These are phyloP conservation scores for Pyrgilauda ruficollis DNA, from an alignment of 2,113 vertebrate genomes.

Conservation along the genomic window DNA sequence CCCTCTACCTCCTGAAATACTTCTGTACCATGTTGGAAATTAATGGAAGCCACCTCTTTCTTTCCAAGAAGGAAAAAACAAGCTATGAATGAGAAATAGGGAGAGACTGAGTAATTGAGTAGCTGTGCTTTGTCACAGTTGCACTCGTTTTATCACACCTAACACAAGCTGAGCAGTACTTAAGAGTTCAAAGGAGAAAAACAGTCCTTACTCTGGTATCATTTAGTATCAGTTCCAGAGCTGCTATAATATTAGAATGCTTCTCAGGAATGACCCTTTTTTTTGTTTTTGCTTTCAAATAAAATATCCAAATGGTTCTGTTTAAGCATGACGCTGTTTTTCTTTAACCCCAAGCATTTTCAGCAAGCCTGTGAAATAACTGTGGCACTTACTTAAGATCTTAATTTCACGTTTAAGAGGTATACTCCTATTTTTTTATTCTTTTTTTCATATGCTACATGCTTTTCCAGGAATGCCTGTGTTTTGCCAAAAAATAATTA, in stretches of 20 bases:
- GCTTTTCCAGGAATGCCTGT: neutral
- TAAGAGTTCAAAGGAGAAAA: conserved; percentile 18
- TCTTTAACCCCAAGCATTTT: conserved; percentile 8
- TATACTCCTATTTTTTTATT: neutral
- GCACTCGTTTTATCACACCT: conserved; percentile 51
- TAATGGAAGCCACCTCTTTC: neutral
- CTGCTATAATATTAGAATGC: conserved; percentile 25
- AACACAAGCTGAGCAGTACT: neutral
- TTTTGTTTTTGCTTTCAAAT: conserved; percentile 11
- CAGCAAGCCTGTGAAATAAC: conserved; percentile 13
- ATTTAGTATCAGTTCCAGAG: conserved; percentile 27
- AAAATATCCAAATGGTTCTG: conserved; percentile 28
- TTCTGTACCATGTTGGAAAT: conserved; percentile 45
- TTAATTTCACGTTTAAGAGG: conserved; percentile 5
- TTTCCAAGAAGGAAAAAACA: conserved; percentile 28
- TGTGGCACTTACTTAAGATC: neutral
- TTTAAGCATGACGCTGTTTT: neutral
- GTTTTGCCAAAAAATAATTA: conserved; percentile 22
- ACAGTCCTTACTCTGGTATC: neutral
- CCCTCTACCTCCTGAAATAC: conserved; percentile 45
- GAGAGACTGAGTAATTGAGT: conserved; percentile 34
- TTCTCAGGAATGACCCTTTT: neutral
- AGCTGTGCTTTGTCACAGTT: conserved; percentile 55
- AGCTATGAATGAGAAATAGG: conserved; percentile 57
- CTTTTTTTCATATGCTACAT: neutral